Base-by-base conservation (phyloP, 1,140 invertebrate genomes). In the Polyergus mexicanus region DNA sequence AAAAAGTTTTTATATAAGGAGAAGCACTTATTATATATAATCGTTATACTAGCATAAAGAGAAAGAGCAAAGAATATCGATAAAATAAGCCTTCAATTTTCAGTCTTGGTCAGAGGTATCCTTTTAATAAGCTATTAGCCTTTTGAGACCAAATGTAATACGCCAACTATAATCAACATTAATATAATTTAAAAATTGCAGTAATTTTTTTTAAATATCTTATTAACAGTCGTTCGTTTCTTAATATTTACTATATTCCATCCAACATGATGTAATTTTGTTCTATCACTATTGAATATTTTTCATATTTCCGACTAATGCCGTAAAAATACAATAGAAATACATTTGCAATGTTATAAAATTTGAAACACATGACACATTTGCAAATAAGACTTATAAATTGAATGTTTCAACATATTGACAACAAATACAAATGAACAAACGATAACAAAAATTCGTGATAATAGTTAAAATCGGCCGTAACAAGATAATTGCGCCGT, bases 381-480 rank as follows among this genome's bases (percentile, higher is more conserved):
- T 47, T 76, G 56, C 10, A 3, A 58, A 63, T 77, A 63, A 77
- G 38, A 3, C 10, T 41, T 62, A 28, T 32, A 47, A 75, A 41
- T 28, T 65, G 11, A 76, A 76, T 19, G 22, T 8, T 69, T 28
- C 3, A 38, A 41, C 16, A 22, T 69, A 60, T 69, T 80, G 51
- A 38, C 47, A 38, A 32, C n/a, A 41, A 68, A 56, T 80, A 68
- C 16, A 19, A 13, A 47, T 28, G 44, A 32, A 8, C 25, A 60
- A 19, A 56, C 3, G 47, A 56, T 80, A 69, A 80, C 58, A 80
- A 58, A 69, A 25, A 35, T 68, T 65, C 32, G 32, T 41, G 56
- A 58, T 41, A n/a, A 56, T 8, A 58, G 63, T 69, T 69, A 58
- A 69, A 66, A 78, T 51, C 44, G 25, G 41, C 13, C 22, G 63